Percentiles rank a stretch among this genome's conserved stretches.
phyloP scores from a whole-genome alignment of 64 coral and sea anemone species.

The Stichodactyla mertensii region DNA sequence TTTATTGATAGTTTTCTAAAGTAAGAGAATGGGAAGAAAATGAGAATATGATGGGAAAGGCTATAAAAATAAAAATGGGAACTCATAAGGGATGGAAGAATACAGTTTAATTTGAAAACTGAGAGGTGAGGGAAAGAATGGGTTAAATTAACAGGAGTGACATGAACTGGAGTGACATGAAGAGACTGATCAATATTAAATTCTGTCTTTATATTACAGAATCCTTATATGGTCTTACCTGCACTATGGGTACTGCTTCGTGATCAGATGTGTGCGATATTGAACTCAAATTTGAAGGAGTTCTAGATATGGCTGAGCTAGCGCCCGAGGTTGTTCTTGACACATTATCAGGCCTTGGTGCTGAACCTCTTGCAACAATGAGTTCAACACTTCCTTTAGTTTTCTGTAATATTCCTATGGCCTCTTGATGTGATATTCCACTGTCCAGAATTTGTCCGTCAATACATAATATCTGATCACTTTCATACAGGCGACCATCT shows the following conservation, averaged over 20 bases:
- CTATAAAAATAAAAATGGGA: no score
- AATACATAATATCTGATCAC: conserved; percentile 96
- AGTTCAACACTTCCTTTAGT: conserved; percentile 88
- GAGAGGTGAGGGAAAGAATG: no score
- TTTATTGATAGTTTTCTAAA: no score
- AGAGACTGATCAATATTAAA: no score
- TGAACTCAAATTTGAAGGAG: conserved; percentile 82
- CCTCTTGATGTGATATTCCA: conserved; percentile 90
- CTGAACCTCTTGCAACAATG: conserved; percentile 85
- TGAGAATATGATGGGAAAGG: no score
- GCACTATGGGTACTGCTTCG: neutral
- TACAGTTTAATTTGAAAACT: no score
- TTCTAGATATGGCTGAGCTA: conserved; percentile 77
- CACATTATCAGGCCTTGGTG: conserved; percentile 66
- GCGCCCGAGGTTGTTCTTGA: conserved; percentile 85
- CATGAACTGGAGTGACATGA: no score
- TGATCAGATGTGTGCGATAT: conserved; percentile 38
- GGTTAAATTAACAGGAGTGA: no score
- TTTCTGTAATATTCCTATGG: conserved; percentile 93
- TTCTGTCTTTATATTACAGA: no score
- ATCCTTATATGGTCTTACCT: neutral
- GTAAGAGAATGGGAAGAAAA: no score
- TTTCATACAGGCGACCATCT: conserved; percentile 87
- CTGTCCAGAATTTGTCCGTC: conserved; percentile 82
- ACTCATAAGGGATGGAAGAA: no score